A percentile compares a stretch with the other conserved stretches of the same genome.
These are phyloP conservation scores for Digitonthophagus gazella DNA, from an alignment of 2,888 invertebrate genomes.

Conservation along the genomic window DNA sequence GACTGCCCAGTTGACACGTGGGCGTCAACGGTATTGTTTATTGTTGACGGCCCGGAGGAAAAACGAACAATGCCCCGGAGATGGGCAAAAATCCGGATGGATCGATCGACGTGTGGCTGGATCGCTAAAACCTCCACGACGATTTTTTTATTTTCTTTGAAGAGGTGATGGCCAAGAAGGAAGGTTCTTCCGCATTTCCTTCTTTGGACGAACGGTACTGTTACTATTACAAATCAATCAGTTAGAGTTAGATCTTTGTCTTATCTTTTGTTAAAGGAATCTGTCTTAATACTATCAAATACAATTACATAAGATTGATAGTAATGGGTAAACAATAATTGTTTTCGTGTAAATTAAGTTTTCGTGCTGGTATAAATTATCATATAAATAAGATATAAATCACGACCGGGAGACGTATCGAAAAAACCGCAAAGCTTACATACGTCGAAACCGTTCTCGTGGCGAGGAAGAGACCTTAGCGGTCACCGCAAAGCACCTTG, in stretches of 20 bases:
- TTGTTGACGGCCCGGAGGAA: slow-evolving; percentile 6
- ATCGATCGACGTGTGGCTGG: neutral
- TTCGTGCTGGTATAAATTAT: slow-evolving; percentile 10
- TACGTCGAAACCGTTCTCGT: neutral
- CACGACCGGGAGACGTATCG: neutral
- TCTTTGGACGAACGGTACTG: neutral
- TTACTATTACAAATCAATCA: too few species aligned
- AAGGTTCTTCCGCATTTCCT: neutral
- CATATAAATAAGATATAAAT: slow-evolving; percentile 17
- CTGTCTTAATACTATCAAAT: too few species aligned
- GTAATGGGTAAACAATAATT: too few species aligned
- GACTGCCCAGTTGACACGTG: slow-evolving; percentile 14
- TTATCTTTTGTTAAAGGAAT: too few species aligned
- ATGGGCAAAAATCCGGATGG: neutral
- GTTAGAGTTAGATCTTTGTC: too few species aligned
- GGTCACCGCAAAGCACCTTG: neutral
- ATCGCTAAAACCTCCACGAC: too few species aligned
- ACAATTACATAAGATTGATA: too few species aligned
- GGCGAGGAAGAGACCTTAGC: neutral
- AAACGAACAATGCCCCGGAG: neutral
- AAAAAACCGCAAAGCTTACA: neutral
- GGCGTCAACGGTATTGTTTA: slow-evolving; percentile 17
- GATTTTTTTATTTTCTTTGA: neutral
- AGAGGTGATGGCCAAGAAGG: too few species aligned
- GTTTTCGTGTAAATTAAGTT: neutral